Evolutionary conservation across 2,888 invertebrate genomes (phyloP).

Genomic region (Drosophila pegasa): DNA sequence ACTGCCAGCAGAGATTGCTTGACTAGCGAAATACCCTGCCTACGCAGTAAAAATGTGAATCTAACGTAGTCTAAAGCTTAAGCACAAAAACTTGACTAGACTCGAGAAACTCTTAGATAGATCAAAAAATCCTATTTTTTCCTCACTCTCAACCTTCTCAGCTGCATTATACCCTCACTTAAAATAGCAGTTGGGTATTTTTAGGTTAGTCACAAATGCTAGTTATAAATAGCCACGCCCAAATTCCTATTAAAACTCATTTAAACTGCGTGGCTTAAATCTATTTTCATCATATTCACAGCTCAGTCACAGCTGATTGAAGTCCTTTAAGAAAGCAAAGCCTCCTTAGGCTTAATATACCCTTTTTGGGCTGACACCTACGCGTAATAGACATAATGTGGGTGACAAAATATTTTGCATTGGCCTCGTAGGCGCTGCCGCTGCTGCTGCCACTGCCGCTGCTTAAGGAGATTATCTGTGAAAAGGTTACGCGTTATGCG

Average conservation of each 20-base stretch:
- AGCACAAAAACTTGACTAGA: no score
- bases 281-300: slow-evolving; percentile 6
- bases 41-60: no score
- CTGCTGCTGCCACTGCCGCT: slow-evolving; percentile 43
- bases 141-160: not conserved
- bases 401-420: slow-evolving; percentile 55
- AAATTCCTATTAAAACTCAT: not conserved
- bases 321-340: not conserved
- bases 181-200: not conserved
- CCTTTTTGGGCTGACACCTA: slow-evolving; percentile 24
- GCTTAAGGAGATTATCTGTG: slow-evolving; percentile 79
- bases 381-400: slow-evolving; percentile 39
- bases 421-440: slow-evolving; percentile 34
- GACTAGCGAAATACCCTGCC: no score
- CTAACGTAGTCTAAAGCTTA: no score
- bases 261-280: not conserved
- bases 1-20: no score
- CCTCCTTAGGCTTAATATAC: slow-evolving; percentile 1
- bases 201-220: not conserved
- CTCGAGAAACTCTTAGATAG: not conserved
- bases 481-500: slow-evolving; percentile 81
- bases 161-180: not conserved
- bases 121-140: not conserved
- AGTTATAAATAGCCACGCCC: not conserved
- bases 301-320: not conserved